phyloP scores from a whole-genome alignment of 64 coral and sea anemone genomes.

The Porites australiensis region DNA sequence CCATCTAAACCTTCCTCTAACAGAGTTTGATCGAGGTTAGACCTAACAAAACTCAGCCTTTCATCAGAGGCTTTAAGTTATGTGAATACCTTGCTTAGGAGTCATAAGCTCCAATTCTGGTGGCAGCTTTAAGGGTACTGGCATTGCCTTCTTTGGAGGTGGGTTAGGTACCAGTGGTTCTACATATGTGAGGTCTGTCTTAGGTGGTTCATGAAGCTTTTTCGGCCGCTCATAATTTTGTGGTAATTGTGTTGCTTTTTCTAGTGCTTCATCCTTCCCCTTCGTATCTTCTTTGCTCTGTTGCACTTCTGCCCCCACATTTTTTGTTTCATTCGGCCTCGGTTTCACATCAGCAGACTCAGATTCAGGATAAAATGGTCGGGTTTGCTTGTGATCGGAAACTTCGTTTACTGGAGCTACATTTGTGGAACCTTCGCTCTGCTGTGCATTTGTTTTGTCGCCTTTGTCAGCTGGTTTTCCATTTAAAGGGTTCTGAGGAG shows the following conservation, averaged over 20 bases:
- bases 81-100: conserved; percentile 16
- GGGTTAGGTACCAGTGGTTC: not conserved
- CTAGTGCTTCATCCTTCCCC: not conserved
- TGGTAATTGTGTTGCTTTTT: not conserved
- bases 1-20: too few relatives aligned
- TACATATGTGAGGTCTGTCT: not conserved
- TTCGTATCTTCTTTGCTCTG: not conserved
- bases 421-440: not conserved
- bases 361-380: not conserved
- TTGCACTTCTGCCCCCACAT: not conserved
- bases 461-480: not conserved
- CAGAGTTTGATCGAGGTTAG: too few relatives aligned
- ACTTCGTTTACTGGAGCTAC: not conserved
- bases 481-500: not conserved
- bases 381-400: not conserved
- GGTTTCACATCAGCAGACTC: not conserved
- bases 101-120: conserved; percentile 23
- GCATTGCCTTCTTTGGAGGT: not conserved
- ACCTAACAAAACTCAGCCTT: too few relatives aligned
- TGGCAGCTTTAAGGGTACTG: not conserved
- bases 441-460: not conserved
- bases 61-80: too few relatives aligned
- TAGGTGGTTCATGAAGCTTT: conserved; percentile 1
- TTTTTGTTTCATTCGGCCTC: not conserved
- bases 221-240: not conserved